Evolutionary conservation across 92 coral and sea anemone genomes (phyloP), one percentile per base, ranked within the genome.

Genomic region (Actinernus sp.): DNA sequence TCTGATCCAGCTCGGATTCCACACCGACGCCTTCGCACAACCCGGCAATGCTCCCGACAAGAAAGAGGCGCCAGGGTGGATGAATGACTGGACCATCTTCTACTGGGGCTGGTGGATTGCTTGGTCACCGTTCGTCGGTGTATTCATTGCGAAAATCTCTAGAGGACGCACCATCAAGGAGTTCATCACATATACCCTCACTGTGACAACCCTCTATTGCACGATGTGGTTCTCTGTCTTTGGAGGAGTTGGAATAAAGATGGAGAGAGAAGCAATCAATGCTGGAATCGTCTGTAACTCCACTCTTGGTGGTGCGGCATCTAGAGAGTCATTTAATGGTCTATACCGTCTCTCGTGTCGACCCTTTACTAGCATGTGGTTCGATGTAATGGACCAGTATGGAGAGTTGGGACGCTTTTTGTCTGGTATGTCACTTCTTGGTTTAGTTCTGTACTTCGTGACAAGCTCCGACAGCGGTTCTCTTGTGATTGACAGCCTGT

Each of bases 401-500:
- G n/a, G n/a, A 62, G 63, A 14, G 88, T 55, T 79, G 55, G 86
- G 90, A 4, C 34, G 16, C 20, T 67, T 88, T 78, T 69, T 92
- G 49, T 74, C 86, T 14, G 43, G 78, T 4, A 51, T 74, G 34
- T 92, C 97, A 30, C 53, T 92, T 34, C 81, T 65, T 10, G 76
- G 88, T 29, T 73, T 92, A 48, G 31, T 79, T 27, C 73, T 92
- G 22, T 92, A 92, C 81, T 92, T 92, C 45, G 97, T 92, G 55
- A 92, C 97, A 24, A 92, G 97, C 46, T 92, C 97, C 20, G 97
- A 92, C 68, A 92, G 97, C 51, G 92, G 97, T 19, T 92, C 97
- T 39, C 77, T n/a, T n/a, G n/a, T n/a, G n/a, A n/a, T n/a, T n/a
- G n/a, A n/a, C n/a, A n/a, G n/a, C n/a, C n/a, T n/a, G n/a, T n/a